Base-by-base conservation (phyloP, 2,888 invertebrate species). In the Agrotis clavis region DNA sequence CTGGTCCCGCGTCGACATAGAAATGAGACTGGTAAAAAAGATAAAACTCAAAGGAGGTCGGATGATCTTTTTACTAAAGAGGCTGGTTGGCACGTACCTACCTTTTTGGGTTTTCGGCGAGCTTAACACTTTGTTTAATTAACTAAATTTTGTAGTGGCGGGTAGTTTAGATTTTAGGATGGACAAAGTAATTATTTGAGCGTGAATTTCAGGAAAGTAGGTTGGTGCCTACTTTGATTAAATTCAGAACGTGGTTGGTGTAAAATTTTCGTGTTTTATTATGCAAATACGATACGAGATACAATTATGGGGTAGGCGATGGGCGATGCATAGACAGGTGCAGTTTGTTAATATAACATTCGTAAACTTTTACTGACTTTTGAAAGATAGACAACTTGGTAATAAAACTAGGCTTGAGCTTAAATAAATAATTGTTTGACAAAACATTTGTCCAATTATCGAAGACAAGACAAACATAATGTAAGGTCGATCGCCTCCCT, bases 21-120 rank as follows among this genome's bases (percentile, higher is more conserved):
- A 88, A 89, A 86, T 74, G 85, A 83, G 74, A 79, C 68, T 81
- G 74, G 77, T 81, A 85, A 85, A 86, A 83, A 79, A 85, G 77
- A 79, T 79, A 73, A 72, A 85, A 82, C 57, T 71, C 70, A 19
- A 60, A 25, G 54, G 72, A 82, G 84, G 79, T 75, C 73, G 73
- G 69, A 74, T 83, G 75, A 74, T 79, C 79, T 76, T 83, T 83
- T 74, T 69, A 70, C 67, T 76, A 85, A 86, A 85, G 79, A 76
- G 71, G 74, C 71, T 51, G 73, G 74, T 72, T 80, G 84, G 82
- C 78, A 79, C 79, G 78, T 75, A 78, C 62, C 47, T 74, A 81
- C 75, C 77, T 82, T 72, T 77, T 70, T 47, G 56, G 79, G 71
- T 65, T 77, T 70, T 47, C 50, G 79, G 71, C 63, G 47, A 67